Evolutionary conservation across 2,797 vertebrate species (phyloP).

Genomic region (Eleutherodactylus coqui): DNA sequence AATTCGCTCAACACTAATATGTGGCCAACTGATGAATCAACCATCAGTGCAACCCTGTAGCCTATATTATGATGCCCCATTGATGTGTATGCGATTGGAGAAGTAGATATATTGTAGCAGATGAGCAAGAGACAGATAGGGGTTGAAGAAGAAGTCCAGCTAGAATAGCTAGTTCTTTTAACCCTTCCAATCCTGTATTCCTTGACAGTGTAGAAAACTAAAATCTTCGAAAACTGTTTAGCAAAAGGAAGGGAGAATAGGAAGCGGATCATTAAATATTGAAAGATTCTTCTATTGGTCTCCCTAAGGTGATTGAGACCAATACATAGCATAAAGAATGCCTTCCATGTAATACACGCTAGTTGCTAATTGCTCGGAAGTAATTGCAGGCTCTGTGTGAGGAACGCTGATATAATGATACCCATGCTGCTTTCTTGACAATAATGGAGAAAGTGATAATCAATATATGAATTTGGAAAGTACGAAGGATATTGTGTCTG

Average conservation of each 20-base stretch:
- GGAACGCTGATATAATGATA: slow-evolving; percentile 26
- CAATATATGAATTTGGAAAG: slow-evolving; percentile 20
- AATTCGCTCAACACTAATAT: too few relatives aligned
- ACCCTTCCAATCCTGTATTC: background rate
- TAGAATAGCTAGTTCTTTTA: background rate
- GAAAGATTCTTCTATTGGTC: background rate
- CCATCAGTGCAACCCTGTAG: too few relatives aligned
- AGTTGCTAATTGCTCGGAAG: slow-evolving; percentile 16
- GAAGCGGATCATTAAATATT: slow-evolving; percentile 37
- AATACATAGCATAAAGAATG: slow-evolving; percentile 7
- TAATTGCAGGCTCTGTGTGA: background rate
- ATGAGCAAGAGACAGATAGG: too few relatives aligned
- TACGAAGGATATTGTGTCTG: background rate
- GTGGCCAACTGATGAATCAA: too few relatives aligned
- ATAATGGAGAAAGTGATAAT: slow-evolving; percentile 23
- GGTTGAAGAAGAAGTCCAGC: background rate
- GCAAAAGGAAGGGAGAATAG: slow-evolving; percentile 12
- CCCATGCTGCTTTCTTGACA: background rate
- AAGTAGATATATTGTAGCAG: too few relatives aligned
- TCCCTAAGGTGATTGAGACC: background rate
- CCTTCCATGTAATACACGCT: background rate
- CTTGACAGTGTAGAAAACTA: background rate
- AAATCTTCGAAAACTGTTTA: background rate
- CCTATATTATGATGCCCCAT: too few relatives aligned
- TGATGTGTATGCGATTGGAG: too few relatives aligned